Evolutionary conservation across 2,797 vertebrate genomes (phyloP).

Genomic region (Paratrypauchen microcephalus): DNA sequence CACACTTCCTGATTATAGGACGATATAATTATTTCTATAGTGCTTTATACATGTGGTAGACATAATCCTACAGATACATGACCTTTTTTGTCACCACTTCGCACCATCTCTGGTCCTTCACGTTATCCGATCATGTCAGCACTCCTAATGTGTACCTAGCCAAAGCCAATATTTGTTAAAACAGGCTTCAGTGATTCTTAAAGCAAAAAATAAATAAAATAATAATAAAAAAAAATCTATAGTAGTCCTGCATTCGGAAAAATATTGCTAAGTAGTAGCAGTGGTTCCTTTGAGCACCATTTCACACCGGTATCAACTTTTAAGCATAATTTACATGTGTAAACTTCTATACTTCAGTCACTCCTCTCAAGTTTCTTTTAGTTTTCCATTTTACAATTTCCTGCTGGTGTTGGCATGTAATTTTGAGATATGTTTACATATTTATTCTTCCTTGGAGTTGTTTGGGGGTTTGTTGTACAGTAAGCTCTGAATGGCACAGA

Average conservation of each 20-base stretch:
- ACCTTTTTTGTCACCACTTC: too few relatives aligned
- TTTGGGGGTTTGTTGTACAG: constrained; percentile 50
- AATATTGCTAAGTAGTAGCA: too few relatives aligned
- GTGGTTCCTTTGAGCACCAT: neutral
- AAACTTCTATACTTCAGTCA: constrained; percentile 10
- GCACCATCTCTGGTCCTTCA: too few relatives aligned
- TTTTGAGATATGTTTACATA: constrained; percentile 41
- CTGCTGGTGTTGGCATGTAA: constrained; percentile 24
- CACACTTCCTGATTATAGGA: too few relatives aligned
- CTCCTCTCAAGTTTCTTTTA: constrained; percentile 7
- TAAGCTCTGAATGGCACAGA: constrained; percentile 54
- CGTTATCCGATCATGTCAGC: too few relatives aligned
- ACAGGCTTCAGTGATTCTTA: too few relatives aligned
- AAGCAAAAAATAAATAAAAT: neutral
- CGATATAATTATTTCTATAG: too few relatives aligned
- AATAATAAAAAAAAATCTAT: too few relatives aligned
- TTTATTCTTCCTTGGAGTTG: constrained; percentile 44
- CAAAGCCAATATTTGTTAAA: too few relatives aligned
- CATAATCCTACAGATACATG: too few relatives aligned
- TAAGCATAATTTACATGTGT: constrained; percentile 5
- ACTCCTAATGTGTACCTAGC: too few relatives aligned
- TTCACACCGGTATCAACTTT: neutral
- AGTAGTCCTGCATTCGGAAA: neutral
- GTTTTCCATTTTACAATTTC: constrained; percentile 18
- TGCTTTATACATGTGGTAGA: too few relatives aligned